A percentile compares a stretch with the other conserved stretches of the same genome.
Evolutionary conservation across 1,140 invertebrate genomes (phyloP).

Genomic region (Heliconius himera): DNA sequence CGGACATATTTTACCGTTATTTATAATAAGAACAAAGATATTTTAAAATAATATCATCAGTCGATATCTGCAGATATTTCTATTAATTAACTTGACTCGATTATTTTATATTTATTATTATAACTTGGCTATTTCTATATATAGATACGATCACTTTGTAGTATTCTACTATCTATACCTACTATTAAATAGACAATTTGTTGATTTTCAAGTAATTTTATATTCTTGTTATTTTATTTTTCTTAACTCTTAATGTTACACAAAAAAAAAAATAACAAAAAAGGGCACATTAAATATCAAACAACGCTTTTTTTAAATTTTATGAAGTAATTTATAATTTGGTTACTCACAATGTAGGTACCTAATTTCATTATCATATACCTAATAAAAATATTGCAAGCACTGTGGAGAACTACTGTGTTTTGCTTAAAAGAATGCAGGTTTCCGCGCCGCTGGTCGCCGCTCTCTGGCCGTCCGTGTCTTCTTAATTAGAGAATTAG

Average conservation of each 20-base stretch:
- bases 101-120: not conserved
- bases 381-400: not conserved
- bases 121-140: no score
- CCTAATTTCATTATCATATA: no score
- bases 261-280: no score
- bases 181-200: not conserved
- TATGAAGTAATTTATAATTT: no score
- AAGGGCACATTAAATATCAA: no score
- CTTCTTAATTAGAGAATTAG: conserved; percentile 49
- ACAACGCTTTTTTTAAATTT: not conserved
- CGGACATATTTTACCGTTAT: not conserved
- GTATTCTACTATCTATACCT: not conserved
- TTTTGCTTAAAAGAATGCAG: conserved; percentile 18
- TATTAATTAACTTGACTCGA: not conserved
- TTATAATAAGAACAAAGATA: not conserved
- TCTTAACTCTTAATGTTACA: no score
- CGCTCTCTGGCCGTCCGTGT: conserved; percentile 40
- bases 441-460: conserved; percentile 41
- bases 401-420: not conserved
- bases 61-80: not conserved
- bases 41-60: not conserved
- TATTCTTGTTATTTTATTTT: no score
- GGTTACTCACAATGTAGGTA: no score
- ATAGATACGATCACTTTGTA: no score
- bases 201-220: no score